phyloP scores from a whole-genome alignment of 2,888 invertebrate genomes.

The Lordiphosa andalusiaca region DNA sequence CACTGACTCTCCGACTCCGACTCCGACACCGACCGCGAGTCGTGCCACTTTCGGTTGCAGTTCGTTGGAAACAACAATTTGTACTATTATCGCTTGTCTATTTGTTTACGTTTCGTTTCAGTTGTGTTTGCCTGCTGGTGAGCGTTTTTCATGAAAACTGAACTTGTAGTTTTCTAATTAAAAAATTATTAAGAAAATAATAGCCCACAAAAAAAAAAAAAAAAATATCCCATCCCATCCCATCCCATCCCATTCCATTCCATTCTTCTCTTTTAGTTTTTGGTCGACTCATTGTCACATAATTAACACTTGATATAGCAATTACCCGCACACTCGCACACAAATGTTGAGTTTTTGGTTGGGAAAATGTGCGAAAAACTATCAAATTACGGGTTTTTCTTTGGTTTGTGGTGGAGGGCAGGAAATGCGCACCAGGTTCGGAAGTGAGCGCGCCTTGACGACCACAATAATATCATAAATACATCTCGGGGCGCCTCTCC shows the following conservation, averaged over 20 bases:
- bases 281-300: constrained; percentile 68
- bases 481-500: constrained; percentile 31
- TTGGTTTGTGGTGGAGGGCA: constrained; percentile 38
- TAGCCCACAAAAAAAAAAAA: constrained; percentile 23
- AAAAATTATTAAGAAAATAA: constrained; percentile 57
- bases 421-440: constrained; percentile 62
- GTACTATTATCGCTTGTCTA: constrained; percentile 32
- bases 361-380: constrained; percentile 67
- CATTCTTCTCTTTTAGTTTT: constrained; percentile 23
- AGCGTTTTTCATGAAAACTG: constrained; percentile 47
- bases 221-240: not conserved
- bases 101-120: constrained; percentile 48
- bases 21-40: not conserved
- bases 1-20: not conserved
- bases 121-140: constrained; percentile 26
- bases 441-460: constrained; percentile 43
- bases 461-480: constrained; percentile 37
- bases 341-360: constrained; percentile 3
- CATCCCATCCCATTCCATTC: constrained; percentile 9
- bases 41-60: constrained; percentile 50
- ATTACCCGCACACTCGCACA: constrained; percentile 38
- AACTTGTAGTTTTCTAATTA: constrained; percentile 73
- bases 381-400: constrained; percentile 48
- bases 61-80: constrained; percentile 43
- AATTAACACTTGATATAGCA: constrained; percentile 74